A percentile compares a stretch with the other conserved stretches of the same genome.
phyloP scores from a whole-genome alignment of 2,797 vertebrate genomes.

The Urosaurus nigricauda region DNA sequence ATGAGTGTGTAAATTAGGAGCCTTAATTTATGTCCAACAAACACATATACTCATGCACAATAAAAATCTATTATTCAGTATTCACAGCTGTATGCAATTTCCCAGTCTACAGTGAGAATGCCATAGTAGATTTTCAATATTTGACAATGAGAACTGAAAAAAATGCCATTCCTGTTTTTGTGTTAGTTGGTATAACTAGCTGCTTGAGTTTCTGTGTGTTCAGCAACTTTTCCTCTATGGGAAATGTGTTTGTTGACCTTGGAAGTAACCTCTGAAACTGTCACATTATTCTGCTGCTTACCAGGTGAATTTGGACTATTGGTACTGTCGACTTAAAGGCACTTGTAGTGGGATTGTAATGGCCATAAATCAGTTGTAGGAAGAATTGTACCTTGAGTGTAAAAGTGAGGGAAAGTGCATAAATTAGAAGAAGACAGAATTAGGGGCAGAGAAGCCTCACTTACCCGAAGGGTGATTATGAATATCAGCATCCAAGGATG shows the following conservation, averaged over 20 bases:
- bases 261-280: background rate
- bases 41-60: background rate
- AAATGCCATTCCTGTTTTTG: background rate
- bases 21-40: background rate
- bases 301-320: conserved; percentile 19
- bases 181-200: background rate
- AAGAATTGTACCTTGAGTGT: background rate
- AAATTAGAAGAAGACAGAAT: background rate
- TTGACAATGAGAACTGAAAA: conserved; percentile 7
- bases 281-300: background rate
- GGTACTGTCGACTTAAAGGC: background rate
- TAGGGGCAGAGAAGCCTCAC: background rate
- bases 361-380: background rate
- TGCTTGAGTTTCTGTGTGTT: conserved; percentile 5
- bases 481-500: background rate
- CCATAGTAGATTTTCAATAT: background rate
- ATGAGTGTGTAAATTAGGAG: background rate
- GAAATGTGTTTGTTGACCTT: conserved; percentile 26
- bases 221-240: background rate
- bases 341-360: background rate
- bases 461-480: background rate
- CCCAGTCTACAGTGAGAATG: background rate
- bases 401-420: background rate
- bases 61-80: background rate
- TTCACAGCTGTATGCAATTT: background rate